Percentiles rank a stretch among this genome's conserved stretches.
phyloP scores from a whole-genome alignment of 1,140 invertebrate genomes.

The Platyura marginata region DNA sequence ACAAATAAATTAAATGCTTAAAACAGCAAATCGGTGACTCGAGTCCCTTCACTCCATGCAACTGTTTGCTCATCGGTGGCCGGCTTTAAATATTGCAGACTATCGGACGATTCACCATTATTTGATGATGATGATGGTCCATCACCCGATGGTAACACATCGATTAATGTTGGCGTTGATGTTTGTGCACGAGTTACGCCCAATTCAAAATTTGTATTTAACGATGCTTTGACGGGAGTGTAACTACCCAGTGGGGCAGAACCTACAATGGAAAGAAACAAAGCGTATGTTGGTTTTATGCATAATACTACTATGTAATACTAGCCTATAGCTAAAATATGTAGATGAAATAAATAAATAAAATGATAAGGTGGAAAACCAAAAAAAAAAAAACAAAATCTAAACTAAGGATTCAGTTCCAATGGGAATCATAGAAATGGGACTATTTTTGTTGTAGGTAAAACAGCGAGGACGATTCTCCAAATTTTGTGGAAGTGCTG shows the following conservation, averaged over 20 bases:
- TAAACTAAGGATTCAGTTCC: not conserved
- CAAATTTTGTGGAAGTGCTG: no score
- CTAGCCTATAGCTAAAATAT: no score
- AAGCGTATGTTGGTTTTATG: not conserved
- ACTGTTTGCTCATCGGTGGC: constrained; percentile 32
- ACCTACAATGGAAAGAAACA: constrained; percentile 8
- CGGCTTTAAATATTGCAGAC: constrained; percentile 29
- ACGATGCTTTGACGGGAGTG: constrained; percentile 38
- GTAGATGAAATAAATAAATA: not conserved
- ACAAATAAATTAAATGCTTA: no score
- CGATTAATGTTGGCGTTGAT: constrained; percentile 6
- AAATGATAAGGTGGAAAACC: not conserved
- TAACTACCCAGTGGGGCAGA: constrained; percentile 33
- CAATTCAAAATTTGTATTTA: constrained; percentile 37
- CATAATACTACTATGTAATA: not conserved
- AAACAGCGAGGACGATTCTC: no score
- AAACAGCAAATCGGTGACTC: constrained; percentile 42
- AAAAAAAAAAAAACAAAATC: not conserved
- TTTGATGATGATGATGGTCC: constrained; percentile 1
- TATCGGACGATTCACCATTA: constrained; percentile 1
- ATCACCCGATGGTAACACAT: not conserved
- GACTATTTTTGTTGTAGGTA: no score
- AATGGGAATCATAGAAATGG: not conserved
- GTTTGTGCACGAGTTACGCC: constrained; percentile 33
- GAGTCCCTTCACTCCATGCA: constrained; percentile 36